phyloP scores from a whole-genome alignment of 2,113 vertebrate species.

The Protobothrops flavoviridis region DNA sequence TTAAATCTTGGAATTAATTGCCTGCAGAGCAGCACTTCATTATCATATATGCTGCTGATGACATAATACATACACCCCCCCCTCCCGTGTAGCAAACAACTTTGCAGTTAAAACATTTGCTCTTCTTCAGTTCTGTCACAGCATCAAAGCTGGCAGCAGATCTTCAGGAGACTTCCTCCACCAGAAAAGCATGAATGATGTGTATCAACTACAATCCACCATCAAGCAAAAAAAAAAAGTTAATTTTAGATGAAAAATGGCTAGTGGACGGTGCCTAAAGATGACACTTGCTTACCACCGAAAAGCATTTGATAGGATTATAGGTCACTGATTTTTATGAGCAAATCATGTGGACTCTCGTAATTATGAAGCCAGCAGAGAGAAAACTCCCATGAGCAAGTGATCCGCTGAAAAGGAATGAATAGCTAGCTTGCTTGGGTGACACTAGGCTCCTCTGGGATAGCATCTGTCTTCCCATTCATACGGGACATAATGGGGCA shows the following conservation, averaged over 20 bases:
- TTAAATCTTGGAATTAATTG: not conserved
- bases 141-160: conserved; percentile 53
- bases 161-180: conserved; percentile 47
- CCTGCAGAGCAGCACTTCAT: not conserved
- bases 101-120: conserved; percentile 55
- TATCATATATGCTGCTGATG: not conserved
- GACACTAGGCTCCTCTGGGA: conserved; percentile 19
- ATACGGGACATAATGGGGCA: conserved; percentile 9
- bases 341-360: conserved; percentile 58
- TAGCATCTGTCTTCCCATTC: conserved; percentile 36
- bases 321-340: conserved; percentile 64
- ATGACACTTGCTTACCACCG: conserved; percentile 61
- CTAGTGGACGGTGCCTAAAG: not conserved
- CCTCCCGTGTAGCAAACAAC: conserved; percentile 46
- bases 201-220: conserved; percentile 46
- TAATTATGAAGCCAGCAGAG: conserved; percentile 54
- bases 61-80: conserved; percentile 34
- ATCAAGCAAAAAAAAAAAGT: conserved; percentile 46
- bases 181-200: conserved; percentile 19
- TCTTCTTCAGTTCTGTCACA: conserved; percentile 53
- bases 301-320: conserved; percentile 52
- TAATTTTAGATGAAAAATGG: conserved; percentile 27
- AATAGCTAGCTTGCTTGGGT: conserved; percentile 39
- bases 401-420: conserved; percentile 61
- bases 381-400: conserved; percentile 28